These are phyloP conservation scores for Scaeva pyrastri DNA, from an alignment of 2,888 invertebrate species.

Conservation along the genomic window DNA sequence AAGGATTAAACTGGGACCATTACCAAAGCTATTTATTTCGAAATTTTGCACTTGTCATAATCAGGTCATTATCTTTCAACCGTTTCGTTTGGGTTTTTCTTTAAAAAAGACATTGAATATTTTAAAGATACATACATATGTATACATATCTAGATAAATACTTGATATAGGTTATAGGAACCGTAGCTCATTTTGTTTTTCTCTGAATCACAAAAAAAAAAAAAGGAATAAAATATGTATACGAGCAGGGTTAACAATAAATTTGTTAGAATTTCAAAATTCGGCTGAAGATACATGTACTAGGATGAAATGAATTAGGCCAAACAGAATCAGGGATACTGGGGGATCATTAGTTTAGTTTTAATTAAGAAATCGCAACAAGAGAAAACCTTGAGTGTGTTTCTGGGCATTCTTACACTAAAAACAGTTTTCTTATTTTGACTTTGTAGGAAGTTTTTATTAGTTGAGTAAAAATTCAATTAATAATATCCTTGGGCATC, in stretches of 20 bases:
- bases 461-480: too few relatives aligned
- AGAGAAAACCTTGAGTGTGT: too few relatives aligned
- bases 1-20: constrained; percentile 37
- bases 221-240: constrained; percentile 53
- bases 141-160: too few relatives aligned
- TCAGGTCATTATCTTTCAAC: constrained; percentile 69
- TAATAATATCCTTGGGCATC: too few relatives aligned
- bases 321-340: too few relatives aligned
- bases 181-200: constrained; percentile 23
- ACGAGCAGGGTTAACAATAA: constrained; percentile 38
- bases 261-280: constrained; percentile 21
- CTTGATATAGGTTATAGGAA: too few relatives aligned
- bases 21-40: constrained; percentile 71
- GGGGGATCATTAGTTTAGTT: too few relatives aligned
- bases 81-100: background rate
- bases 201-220: constrained; percentile 6
- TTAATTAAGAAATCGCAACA: too few relatives aligned
- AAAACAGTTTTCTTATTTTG: too few relatives aligned
- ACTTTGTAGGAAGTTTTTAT: too few relatives aligned
- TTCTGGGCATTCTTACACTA: too few relatives aligned
- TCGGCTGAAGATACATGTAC: background rate
- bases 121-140: background rate
- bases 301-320: too few relatives aligned
- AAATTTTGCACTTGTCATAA: constrained; percentile 67
- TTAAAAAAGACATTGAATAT: constrained; percentile 55